These are phyloP conservation scores for Dinothrombium tinctorium DNA, from an alignment of 1,140 invertebrate species.

Conservation along the genomic window DNA sequence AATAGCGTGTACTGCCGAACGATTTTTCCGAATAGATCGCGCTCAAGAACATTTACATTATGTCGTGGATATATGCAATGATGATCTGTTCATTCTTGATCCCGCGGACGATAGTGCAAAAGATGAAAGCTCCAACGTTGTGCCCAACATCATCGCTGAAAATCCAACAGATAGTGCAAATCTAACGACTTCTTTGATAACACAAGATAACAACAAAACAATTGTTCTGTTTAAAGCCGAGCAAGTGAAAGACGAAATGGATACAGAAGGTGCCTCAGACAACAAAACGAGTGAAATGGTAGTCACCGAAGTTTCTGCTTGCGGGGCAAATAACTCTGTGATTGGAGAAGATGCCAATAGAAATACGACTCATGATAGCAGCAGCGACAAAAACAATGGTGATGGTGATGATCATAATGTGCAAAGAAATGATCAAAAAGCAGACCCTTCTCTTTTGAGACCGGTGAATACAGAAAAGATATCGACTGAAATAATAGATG, in stretches of 20 bases:
- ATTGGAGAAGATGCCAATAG: too few species aligned
- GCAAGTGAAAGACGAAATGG: too few species aligned
- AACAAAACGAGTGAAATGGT: too few species aligned
- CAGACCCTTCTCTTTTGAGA: too few species aligned
- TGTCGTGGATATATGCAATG: constrained; percentile 60
- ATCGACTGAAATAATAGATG: constrained; percentile 44
- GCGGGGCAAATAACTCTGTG: too few species aligned
- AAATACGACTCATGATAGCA: too few species aligned
- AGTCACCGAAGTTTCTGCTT: too few species aligned
- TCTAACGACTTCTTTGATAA: not conserved
- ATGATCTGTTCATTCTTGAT: constrained; percentile 59
- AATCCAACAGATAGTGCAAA: not conserved
- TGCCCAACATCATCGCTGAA: not conserved
- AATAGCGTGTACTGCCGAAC: constrained; percentile 68
- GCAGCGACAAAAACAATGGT: too few species aligned
- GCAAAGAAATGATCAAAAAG: too few species aligned
- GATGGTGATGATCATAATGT: too few species aligned
- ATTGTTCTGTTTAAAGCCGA: not conserved
- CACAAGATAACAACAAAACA: not conserved
- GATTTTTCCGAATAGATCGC: constrained; percentile 75
- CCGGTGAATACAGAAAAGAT: too few species aligned
- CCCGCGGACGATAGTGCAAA: constrained; percentile 24
- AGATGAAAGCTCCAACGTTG: not conserved
- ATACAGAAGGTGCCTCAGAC: too few species aligned
- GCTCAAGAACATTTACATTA: constrained; percentile 84